phyloP scores from a whole-genome alignment of 2,113 vertebrate species.

The Heterocephalus glaber region DNA sequence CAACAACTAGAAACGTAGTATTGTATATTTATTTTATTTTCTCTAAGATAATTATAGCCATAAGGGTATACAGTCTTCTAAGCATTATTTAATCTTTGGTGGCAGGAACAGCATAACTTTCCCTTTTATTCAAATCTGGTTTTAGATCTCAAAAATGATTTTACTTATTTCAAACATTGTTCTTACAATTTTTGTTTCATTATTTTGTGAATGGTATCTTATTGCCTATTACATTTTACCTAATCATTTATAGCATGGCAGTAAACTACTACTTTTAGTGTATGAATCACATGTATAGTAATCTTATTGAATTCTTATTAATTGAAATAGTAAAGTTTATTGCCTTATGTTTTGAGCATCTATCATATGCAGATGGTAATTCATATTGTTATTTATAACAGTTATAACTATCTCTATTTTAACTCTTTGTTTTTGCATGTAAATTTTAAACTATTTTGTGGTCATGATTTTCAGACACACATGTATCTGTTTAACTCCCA shows the following conservation, averaged over 20 bases:
- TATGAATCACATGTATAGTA: background rate
- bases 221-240: background rate
- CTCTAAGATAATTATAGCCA: background rate
- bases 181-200: background rate
- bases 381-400: constrained; percentile 6
- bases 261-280: background rate
- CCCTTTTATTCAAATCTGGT: background rate
- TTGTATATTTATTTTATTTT: background rate
- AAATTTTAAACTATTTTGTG: background rate
- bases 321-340: background rate
- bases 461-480: background rate
- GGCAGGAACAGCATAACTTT: background rate
- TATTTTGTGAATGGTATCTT: background rate
- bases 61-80: background rate
- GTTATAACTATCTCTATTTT: background rate
- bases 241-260: background rate
- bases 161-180: background rate
- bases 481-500: background rate
- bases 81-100: background rate
- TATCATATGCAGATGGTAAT: background rate
- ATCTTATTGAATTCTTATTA: background rate
- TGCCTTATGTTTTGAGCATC: background rate
- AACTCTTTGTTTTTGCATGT: background rate
- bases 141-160: constrained; percentile 5
- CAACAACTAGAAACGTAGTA: background rate